Base-by-base conservation (phyloP, 2,888 invertebrate genomes). In the Chloroclysta siterata region DNA sequence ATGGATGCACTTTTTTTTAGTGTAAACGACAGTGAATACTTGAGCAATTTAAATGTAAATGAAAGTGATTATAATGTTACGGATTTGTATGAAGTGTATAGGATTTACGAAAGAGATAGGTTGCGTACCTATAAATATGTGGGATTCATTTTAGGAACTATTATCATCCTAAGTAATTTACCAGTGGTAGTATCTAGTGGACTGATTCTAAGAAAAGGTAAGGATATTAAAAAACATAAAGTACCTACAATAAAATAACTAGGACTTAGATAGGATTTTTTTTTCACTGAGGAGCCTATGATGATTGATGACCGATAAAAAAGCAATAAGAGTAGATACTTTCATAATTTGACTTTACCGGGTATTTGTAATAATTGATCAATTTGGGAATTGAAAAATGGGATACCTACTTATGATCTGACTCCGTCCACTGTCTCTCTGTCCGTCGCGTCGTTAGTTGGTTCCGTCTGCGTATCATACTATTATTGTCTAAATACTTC, bases 171-270 rank as follows among this genome's bases (percentile, higher is more conserved):
- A 28, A 87, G 94, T 63, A 95, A 95, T 82, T 79, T 94, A 36
- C 89, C 93, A 6, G 95, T 95, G n/a, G 94, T 95, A 13, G 83
- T 95, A 60, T 95, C 95, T n/a, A 95, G 95, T 80, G 95, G 95
- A 57, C 83, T 95, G 2, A 94, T 95, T 72, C 84, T 95, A 29
- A 94, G 89, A 78, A 94, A 94, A 91, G 94, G 95, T 95, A 87
- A 78, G 78, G 48, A 59, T 15, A 42, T 2, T 0, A 15, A 22
- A 11, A 10, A 11, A 39, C 33, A 6, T 7, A 0, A 39, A 0
- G 11, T 39, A 11, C 36, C 36, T 39, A 36, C 1, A 39, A 33
- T 33, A 33, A 5, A 5, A 8, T 33, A 7, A 22, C 2, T 22
- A 22, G 22, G 1, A 22, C 22, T 22, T 22, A 22, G 3, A 22